A percentile compares a stretch with the other conserved stretches of the same genome.
These are phyloP conservation scores for Palaemon carinicauda DNA, from an alignment of 1,140 invertebrate species.

Conservation along the genomic window DNA sequence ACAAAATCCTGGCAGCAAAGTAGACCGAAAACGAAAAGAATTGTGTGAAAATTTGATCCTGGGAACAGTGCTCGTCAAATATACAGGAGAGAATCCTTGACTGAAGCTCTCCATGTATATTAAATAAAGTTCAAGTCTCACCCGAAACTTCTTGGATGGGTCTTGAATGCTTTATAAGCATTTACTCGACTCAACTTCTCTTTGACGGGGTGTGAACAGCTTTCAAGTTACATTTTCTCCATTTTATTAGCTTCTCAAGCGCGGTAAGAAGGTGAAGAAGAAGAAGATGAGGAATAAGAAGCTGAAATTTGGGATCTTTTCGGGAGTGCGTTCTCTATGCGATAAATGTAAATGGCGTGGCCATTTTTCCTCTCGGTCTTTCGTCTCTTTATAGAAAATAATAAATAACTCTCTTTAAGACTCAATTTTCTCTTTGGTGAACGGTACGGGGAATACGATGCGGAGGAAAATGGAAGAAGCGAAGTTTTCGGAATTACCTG, in stretches of 20 bases:
- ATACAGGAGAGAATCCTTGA: neutral
- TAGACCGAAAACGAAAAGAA: neutral
- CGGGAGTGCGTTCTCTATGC: too few relatives aligned
- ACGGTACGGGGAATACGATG: neutral
- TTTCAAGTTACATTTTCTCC: neutral
- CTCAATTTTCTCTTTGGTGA: neutral
- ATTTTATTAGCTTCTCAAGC: neutral
- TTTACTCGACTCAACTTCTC: constrained; percentile 18
- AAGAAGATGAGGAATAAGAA: too few relatives aligned
- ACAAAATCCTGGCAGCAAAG: neutral
- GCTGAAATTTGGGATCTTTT: too few relatives aligned
- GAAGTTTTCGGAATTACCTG: neutral
- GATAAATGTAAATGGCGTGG: too few relatives aligned
- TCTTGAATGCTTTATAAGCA: constrained; percentile 45
- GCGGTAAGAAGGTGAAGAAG: neutral
- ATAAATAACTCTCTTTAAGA: too few relatives aligned
- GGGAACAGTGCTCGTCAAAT: neutral
- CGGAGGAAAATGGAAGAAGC: neutral
- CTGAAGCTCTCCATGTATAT: constrained; percentile 46
- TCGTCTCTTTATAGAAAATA: neutral
- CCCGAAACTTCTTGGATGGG: constrained; percentile 43
- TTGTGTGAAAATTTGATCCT: neutral
- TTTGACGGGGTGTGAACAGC: neutral
- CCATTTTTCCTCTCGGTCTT: too few relatives aligned
- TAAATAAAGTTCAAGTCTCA: constrained; percentile 46